A percentile compares a stretch with the other conserved stretches of the same genome.
These are phyloP conservation scores for Lepilemur septentrionalis DNA, from an alignment of 2,797 vertebrate species.

Conservation along the genomic window DNA sequence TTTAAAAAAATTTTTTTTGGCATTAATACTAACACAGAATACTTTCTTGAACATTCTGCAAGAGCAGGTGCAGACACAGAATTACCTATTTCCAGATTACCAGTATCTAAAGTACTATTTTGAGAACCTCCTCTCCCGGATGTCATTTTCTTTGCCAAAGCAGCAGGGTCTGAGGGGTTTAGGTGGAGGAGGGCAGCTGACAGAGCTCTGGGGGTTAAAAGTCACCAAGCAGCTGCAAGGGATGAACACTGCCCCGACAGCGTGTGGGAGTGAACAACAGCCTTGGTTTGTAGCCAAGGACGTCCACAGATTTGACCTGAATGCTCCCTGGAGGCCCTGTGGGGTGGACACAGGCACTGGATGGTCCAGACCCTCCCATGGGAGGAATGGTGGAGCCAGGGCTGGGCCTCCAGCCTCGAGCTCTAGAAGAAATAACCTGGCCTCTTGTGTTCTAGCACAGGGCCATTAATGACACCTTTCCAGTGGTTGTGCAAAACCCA, in stretches of 20 bases:
- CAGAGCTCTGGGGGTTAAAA: background rate
- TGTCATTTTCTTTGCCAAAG: background rate
- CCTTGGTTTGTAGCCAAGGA: background rate
- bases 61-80: slow-evolving; percentile 44
- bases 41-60: slow-evolving; percentile 27
- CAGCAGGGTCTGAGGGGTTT: background rate
- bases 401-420: background rate
- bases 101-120: slow-evolving; percentile 23
- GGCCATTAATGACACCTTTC: slow-evolving; percentile 1
- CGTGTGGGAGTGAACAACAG: background rate
- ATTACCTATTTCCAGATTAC: background rate
- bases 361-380: background rate
- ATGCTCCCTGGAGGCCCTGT: background rate
- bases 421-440: background rate
- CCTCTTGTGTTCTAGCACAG: background rate
- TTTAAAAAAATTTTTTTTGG: slow-evolving; percentile 53
- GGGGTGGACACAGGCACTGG: slow-evolving; percentile 33
- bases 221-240: background rate
- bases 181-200: background rate
- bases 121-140: slow-evolving; percentile 4
- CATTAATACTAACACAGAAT: slow-evolving; percentile 55
- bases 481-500: slow-evolving; percentile 53
- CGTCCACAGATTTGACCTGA: background rate
- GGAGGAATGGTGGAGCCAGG: background rate
- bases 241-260: accelerated